Conservation (phyloP, 2,888 invertebrate species). For the Synanthedon tipuliformis region DNA sequence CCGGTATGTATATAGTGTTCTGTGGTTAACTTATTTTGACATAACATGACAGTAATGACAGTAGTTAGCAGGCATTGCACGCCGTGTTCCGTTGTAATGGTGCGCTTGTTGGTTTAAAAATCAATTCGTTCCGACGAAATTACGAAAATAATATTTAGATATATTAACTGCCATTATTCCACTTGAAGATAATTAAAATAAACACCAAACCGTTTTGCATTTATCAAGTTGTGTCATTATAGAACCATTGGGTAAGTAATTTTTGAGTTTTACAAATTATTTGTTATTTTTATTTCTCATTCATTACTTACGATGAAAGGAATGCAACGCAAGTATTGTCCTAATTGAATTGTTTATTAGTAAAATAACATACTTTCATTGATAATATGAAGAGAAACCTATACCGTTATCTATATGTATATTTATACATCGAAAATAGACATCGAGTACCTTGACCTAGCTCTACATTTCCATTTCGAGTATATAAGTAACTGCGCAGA, state of each 20-base stretch:
- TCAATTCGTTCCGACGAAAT: slow-evolving; percentile 9
- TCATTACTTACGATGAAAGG: slow-evolving; percentile 18
- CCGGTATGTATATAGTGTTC: too few relatives aligned
- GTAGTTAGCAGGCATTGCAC: background rate
- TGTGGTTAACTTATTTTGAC: too few relatives aligned
- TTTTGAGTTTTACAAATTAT: background rate
- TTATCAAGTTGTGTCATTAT: background rate
- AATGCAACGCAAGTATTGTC: slow-evolving; percentile 11
- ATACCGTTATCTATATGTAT: background rate
- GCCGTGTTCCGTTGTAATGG: slow-evolving; percentile 36
- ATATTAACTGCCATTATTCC: background rate
- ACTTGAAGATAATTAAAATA: background rate
- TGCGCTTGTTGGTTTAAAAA: slow-evolving; percentile 17
- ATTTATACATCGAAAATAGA: slow-evolving; percentile 5
- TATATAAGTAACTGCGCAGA: slow-evolving; percentile 31
- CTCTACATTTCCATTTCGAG: slow-evolving; percentile 31
- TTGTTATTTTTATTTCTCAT: too few relatives aligned
- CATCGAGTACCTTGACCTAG: slow-evolving; percentile 45
- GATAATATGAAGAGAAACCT: background rate
- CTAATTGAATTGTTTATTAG: background rate
- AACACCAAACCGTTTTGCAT: background rate
- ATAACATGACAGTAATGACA: too few relatives aligned
- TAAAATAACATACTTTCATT: background rate
- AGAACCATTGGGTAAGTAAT: background rate
- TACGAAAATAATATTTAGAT: slow-evolving; percentile 4